These are phyloP conservation scores for Eleginops maclovinus DNA, from an alignment of 2,113 vertebrate genomes.

Conservation along the genomic window DNA sequence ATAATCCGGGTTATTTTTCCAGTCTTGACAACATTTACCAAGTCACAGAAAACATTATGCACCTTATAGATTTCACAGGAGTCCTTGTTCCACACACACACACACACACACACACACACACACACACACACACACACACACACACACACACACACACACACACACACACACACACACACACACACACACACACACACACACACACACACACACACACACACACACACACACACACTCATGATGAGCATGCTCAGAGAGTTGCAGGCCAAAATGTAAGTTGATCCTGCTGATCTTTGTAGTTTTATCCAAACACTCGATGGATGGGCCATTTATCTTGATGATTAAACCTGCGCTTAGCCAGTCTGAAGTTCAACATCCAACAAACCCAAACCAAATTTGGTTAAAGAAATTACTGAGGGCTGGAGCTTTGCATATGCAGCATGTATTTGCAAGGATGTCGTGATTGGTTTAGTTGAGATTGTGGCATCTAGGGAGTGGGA, in stretches of 20 bases:
- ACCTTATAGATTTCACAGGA: background rate
- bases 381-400: constrained; percentile 63
- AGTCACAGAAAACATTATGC: background rate
- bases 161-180: background rate
- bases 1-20: background rate
- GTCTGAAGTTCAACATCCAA: constrained; percentile 31
- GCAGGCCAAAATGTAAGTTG: background rate
- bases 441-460: background rate
- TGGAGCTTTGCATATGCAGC: constrained; percentile 61
- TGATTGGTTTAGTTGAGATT: constrained; percentile 16
- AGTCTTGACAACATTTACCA: background rate
- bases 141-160: too few species aligned
- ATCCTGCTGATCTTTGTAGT: constrained; percentile 2
- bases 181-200: background rate
- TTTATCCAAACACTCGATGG: constrained; percentile 9
- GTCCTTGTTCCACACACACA: too few species aligned
- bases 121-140: background rate
- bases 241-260: too few species aligned
- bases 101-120: too few species aligned
- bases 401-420: constrained; percentile 67
- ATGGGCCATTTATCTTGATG: constrained; percentile 7
- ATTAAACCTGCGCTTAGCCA: constrained; percentile 30
- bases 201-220: background rate
- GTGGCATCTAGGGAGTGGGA: background rate
- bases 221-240: background rate